Conservation (phyloP, 2,888 invertebrate species). For the Sericinus montela region DNA sequence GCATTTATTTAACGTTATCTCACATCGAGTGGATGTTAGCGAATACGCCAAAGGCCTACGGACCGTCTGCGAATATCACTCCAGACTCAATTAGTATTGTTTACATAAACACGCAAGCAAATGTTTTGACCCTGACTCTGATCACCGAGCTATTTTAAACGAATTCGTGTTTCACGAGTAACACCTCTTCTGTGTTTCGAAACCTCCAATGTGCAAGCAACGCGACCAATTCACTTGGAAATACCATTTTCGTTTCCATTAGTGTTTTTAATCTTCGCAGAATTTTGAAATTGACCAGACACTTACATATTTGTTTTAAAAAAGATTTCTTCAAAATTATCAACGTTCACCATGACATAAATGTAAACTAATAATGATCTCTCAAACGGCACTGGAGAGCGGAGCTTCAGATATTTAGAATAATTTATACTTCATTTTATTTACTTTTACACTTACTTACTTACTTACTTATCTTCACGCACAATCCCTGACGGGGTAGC, state of each 20-base stretch:
- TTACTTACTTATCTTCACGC: too few species aligned
- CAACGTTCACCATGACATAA: not conserved
- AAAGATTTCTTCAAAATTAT: not conserved
- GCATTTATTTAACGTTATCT: too few species aligned
- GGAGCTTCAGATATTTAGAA: too few species aligned
- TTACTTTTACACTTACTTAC: too few species aligned
- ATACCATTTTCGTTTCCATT: not conserved
- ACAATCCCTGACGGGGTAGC: too few species aligned
- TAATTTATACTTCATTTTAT: too few species aligned
- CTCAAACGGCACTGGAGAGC: too few species aligned
- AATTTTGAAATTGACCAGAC: not conserved
- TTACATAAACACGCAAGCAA: conserved; percentile 12
- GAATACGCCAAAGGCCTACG: too few species aligned
- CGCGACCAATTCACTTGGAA: not conserved
- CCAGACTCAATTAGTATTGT: conserved; percentile 13
- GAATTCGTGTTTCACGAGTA: not conserved
- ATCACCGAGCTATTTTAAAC: conserved; percentile 9
- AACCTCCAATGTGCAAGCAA: not conserved
- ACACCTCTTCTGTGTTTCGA: too few species aligned
- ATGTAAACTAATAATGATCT: too few species aligned
- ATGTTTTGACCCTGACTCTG: conserved; percentile 17
- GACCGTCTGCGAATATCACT: not conserved
- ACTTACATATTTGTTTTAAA: conserved; percentile 1
- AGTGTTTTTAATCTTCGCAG: not conserved
- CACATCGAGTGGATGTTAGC: too few species aligned